phyloP scores from a whole-genome alignment of 2,888 invertebrate species.

The Ariolimax columbianus region DNA sequence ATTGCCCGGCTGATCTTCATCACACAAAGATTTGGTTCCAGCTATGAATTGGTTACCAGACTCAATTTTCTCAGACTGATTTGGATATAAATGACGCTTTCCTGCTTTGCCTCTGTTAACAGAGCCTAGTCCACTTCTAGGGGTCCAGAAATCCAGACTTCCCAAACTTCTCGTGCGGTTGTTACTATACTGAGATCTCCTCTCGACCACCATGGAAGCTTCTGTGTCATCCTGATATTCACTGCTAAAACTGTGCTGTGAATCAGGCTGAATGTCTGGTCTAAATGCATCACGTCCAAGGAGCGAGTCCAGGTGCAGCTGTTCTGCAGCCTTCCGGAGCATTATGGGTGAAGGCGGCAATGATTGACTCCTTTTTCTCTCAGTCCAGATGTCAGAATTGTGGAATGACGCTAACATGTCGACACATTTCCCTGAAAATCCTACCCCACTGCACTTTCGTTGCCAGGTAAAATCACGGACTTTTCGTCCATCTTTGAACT shows the following conservation, averaged over 20 bases:
- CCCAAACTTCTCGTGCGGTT: conserved; percentile 48
- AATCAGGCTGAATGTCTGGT: conserved; percentile 28
- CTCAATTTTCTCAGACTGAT: conserved; percentile 12
- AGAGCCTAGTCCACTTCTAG: not conserved
- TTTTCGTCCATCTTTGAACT: conserved; percentile 72
- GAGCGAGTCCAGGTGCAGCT: conserved; percentile 69
- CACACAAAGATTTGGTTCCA: not conserved
- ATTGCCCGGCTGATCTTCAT: not conserved
- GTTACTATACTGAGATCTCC: conserved; percentile 16
- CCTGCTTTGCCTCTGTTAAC: not conserved
- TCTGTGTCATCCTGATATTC: not conserved
- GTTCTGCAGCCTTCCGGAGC: conserved; percentile 70
- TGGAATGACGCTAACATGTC: not conserved
- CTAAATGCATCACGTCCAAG: conserved; percentile 65
- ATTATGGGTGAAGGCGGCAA: conserved; percentile 74
- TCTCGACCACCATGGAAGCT: not conserved
- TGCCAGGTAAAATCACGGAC: conserved; percentile 63
- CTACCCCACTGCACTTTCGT: conserved; percentile 54
- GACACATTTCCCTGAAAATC: not conserved
- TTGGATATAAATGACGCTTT: not conserved
- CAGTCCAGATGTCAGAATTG: not conserved
- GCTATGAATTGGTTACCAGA: not conserved
- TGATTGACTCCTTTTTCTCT: conserved; percentile 69
- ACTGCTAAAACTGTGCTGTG: not conserved
- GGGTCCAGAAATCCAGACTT: conserved; percentile 40